Conservation (phyloP, 2,888 invertebrate species). For the Uropetala carovei region DNA sequence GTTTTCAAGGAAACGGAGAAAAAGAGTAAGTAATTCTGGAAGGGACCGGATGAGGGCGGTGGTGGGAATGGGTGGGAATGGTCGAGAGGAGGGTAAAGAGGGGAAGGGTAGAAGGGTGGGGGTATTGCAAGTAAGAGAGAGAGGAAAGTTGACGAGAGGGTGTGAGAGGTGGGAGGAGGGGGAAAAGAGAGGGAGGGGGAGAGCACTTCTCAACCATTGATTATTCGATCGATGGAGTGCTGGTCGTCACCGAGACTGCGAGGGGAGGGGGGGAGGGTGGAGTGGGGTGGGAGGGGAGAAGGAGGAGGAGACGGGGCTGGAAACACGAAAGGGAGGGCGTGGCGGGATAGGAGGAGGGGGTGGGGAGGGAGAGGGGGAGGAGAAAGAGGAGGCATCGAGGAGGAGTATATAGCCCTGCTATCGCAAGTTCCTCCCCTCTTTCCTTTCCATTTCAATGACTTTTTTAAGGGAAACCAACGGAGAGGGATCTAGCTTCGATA, state of each 20-base stretch:
- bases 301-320: neutral
- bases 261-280: neutral
- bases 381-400: neutral
- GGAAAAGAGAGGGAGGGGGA: too few species aligned
- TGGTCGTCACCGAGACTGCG: slow-evolving; percentile 51
- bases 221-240: slow-evolving; percentile 58
- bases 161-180: neutral
- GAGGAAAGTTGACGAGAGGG: neutral
- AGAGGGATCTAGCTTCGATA: neutral
- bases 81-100: neutral
- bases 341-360: slow-evolving; percentile 3
- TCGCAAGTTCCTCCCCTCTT: slow-evolving; percentile 10
- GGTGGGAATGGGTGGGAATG: slow-evolving; percentile 25
- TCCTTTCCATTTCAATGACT: neutral
- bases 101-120: neutral
- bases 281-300: neutral
- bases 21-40: slow-evolving; percentile 51
- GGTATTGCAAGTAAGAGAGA: neutral
- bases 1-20: slow-evolving; percentile 19
- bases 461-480: slow-evolving; percentile 15
- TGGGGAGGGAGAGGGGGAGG: neutral
- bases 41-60: slow-evolving; percentile 48
- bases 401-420: neutral
- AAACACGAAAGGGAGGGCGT: slow-evolving; percentile 45
- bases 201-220: slow-evolving; percentile 39